Conservation (phyloP, 2,888 invertebrate species). For the Andrena minutula region DNA sequence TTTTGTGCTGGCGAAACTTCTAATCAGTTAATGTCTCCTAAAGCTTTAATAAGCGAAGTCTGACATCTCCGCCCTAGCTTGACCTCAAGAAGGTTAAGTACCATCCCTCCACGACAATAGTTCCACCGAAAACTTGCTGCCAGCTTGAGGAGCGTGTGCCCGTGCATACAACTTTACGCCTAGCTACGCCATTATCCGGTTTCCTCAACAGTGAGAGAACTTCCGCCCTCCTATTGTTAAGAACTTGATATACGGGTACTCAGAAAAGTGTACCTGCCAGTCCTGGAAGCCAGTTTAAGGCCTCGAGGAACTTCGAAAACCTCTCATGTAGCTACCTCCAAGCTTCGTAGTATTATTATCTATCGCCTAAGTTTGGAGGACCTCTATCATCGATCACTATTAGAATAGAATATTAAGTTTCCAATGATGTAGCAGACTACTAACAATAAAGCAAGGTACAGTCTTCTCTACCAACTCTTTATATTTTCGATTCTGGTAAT, state of each 20-base stretch:
- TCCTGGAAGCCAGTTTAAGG: neutral
- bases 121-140: neutral
- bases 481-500: neutral
- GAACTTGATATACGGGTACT: slow-evolving; percentile 32
- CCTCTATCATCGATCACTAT: neutral
- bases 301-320: slow-evolving; percentile 3
- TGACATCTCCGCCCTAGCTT: neutral
- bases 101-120: neutral
- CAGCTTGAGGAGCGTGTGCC: slow-evolving; percentile 11
- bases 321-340: neutral
- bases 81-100: neutral
- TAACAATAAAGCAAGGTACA: no score
- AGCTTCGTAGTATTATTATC: neutral
- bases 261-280: neutral
- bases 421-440: neutral
- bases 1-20: neutral
- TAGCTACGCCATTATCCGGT: slow-evolving; percentile 20
- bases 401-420: neutral
- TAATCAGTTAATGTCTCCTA: neutral
- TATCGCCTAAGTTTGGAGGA: neutral
- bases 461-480: neutral
- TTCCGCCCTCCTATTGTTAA: slow-evolving; percentile 31
- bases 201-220: neutral
- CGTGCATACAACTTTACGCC: slow-evolving; percentile 24
- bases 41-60: neutral